A percentile compares a stretch with the other conserved stretches of the same genome.
Conservation (phyloP, 1,140 invertebrate species). For the Monochamus saltuarius region DNA sequence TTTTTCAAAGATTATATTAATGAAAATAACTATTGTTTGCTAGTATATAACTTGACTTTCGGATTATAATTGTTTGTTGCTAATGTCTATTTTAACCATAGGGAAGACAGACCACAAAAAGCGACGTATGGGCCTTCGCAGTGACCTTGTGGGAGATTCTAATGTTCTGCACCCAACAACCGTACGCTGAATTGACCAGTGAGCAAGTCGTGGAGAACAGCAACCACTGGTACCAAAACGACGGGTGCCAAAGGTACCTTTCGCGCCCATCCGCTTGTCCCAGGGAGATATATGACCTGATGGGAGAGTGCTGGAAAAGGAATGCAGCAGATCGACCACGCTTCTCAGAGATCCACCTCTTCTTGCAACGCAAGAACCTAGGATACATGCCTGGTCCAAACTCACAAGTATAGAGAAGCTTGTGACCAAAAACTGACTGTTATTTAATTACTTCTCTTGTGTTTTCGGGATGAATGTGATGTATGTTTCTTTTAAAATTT, state of each 20-base stretch:
- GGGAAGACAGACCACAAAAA: constrained; percentile 70
- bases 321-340: constrained; percentile 81
- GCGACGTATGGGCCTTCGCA: constrained; percentile 80
- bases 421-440: constrained; percentile 1
- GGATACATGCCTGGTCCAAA: constrained; percentile 66
- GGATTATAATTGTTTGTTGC: no score
- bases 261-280: constrained; percentile 81
- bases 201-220: constrained; percentile 77
- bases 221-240: constrained; percentile 63
- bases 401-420: constrained; percentile 23
- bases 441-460: constrained; percentile 14
- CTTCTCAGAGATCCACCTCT: constrained; percentile 88
- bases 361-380: constrained; percentile 86
- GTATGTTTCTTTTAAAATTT: constrained; percentile 22
- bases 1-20: no score
- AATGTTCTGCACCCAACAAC: constrained; percentile 68
- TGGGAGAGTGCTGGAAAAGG: constrained; percentile 92
- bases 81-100: constrained; percentile 45
- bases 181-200: constrained; percentile 71
- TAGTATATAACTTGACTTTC: no score
- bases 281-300: constrained; percentile 88
- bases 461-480: constrained; percentile 24
- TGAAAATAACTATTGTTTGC: no score
- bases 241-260: constrained; percentile 62
- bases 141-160: constrained; percentile 80